These are phyloP conservation scores for Aleadryas rufinucha DNA, from an alignment of 2,113 vertebrate species.

Conservation along the genomic window DNA sequence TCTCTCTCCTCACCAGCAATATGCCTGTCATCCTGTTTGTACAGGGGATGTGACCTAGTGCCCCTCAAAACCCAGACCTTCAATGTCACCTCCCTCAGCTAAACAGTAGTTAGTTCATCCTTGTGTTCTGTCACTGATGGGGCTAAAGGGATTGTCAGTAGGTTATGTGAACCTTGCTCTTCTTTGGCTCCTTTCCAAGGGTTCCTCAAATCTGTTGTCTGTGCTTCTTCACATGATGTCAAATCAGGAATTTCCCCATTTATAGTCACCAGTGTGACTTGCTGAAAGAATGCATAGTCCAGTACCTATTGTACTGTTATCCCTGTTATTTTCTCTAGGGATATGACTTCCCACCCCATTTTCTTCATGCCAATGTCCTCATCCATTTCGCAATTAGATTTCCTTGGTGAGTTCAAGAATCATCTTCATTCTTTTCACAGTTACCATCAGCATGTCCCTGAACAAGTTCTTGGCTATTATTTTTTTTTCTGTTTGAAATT, in stretches of 20 bases:
- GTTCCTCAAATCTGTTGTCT: not conserved
- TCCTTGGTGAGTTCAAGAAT: slow-evolving; percentile 32
- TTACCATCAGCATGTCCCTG: not conserved
- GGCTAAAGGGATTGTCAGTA: not conserved
- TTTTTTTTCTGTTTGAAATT: not conserved
- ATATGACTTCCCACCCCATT: slow-evolving; percentile 22
- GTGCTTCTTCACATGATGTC: not conserved
- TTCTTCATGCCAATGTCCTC: slow-evolving; percentile 40
- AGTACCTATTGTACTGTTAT: not conserved
- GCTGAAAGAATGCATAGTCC: not conserved
- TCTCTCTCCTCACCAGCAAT: not conserved
- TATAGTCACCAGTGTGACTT: not conserved
- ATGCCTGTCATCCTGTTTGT: not conserved
- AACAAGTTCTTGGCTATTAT: not conserved
- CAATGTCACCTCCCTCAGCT: not conserved
- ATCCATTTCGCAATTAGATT: slow-evolving; percentile 35
- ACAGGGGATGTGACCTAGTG: not conserved
- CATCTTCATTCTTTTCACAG: not conserved
- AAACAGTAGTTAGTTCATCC: not conserved
- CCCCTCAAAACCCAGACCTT: not conserved
- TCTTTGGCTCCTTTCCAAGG: not conserved
- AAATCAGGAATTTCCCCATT: not conserved
- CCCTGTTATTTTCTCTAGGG: slow-evolving; percentile 13
- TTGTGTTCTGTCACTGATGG: not conserved
- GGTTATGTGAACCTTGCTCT: not conserved